phyloP scores from a whole-genome alignment of 1,140 invertebrate genomes.

The Trichonephila clavipes region DNA sequence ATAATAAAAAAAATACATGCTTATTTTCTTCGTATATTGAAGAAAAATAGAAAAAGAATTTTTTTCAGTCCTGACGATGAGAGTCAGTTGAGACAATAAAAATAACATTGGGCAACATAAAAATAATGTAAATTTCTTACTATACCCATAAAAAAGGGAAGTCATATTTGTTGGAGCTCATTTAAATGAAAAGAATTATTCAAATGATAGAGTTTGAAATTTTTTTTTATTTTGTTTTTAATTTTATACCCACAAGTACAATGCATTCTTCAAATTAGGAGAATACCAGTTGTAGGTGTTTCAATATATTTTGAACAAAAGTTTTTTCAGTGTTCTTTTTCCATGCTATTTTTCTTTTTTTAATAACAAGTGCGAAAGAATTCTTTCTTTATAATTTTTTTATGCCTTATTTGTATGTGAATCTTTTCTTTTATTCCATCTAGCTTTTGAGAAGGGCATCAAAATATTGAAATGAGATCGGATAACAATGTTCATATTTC shows the following conservation, averaged over 20 bases:
- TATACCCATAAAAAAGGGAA: neutral
- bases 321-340: neutral
- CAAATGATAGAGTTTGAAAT: neutral
- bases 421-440: neutral
- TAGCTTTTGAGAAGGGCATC: neutral
- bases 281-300: neutral
- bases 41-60: neutral
- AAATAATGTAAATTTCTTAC: conserved; percentile 3
- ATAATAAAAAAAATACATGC: neutral
- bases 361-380: neutral
- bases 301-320: neutral
- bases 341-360: neutral
- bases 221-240: neutral
- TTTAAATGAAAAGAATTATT: conserved; percentile 4
- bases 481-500: conserved; percentile 16
- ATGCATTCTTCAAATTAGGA: conserved; percentile 4
- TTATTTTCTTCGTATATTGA: neutral
- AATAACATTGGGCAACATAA: neutral
- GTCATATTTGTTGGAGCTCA: neutral
- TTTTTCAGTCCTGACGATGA: neutral
- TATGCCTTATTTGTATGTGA: neutral
- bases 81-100: neutral
- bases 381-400: neutral
- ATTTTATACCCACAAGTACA: neutral
- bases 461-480: conserved; percentile 13